A percentile compares a stretch with the other conserved stretches of the same genome.
phyloP scores from a whole-genome alignment of 2,888 invertebrate genomes.

The Parasteatoda lunata region DNA sequence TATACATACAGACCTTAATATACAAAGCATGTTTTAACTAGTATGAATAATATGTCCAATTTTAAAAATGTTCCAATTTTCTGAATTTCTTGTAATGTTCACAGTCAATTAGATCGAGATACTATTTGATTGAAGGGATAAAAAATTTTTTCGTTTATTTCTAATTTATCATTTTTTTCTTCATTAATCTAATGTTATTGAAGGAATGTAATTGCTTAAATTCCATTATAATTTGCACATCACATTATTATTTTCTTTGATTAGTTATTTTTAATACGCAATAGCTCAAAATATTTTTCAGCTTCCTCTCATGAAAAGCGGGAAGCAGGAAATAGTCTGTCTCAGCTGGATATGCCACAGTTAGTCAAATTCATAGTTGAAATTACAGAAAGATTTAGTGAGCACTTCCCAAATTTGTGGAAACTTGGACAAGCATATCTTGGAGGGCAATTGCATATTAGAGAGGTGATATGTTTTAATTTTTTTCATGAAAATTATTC shows the following conservation, averaged over 20 bases:
- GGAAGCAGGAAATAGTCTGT: conserved; percentile 12
- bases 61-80: too few relatives aligned
- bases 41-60: too few relatives aligned
- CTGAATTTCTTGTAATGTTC: too few relatives aligned
- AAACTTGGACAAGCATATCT: conserved; percentile 96
- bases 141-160: background rate
- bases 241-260: too few relatives aligned
- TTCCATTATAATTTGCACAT: too few relatives aligned
- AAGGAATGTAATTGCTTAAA: too few relatives aligned
- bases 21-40: too few relatives aligned
- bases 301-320: conserved; percentile 16
- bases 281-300: background rate
- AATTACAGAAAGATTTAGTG: conserved; percentile 83
- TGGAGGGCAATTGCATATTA: conserved; percentile 87
- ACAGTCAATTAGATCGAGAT: too few relatives aligned
- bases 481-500: background rate
- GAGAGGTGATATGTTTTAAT: conserved; percentile 76
- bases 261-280: too few relatives aligned
- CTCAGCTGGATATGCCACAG: conserved; percentile 77
- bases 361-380: conserved; percentile 87
- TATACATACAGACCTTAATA: too few relatives aligned
- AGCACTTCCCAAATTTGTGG: conserved; percentile 93
- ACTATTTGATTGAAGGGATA: too few relatives aligned
- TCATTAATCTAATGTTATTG: background rate
- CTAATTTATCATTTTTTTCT: background rate